Evolutionary conservation across 1,140 invertebrate species (phyloP).

Genomic region (Adoxophyes honmai): DNA sequence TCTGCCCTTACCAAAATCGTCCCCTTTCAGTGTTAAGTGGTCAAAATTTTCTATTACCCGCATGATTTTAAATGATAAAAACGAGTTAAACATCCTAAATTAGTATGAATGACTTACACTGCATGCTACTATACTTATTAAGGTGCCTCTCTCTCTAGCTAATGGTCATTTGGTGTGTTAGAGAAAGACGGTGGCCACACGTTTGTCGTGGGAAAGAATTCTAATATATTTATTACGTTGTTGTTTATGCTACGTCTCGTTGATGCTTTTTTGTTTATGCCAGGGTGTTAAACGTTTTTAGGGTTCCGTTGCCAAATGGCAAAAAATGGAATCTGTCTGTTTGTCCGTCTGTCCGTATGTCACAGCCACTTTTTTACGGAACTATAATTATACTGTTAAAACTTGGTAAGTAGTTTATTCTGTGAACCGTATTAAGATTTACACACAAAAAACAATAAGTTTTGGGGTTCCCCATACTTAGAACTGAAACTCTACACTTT

Average conservation of each 20-base stretch:
- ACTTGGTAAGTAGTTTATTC: too few species aligned
- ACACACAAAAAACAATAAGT: too few species aligned
- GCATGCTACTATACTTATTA: slow-evolving; percentile 9
- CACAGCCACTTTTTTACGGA: too few species aligned
- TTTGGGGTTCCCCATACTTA: too few species aligned
- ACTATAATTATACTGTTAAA: too few species aligned
- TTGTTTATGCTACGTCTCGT: slow-evolving; percentile 7
- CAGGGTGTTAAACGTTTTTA: not conserved
- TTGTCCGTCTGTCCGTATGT: too few species aligned
- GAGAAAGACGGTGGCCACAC: not conserved
- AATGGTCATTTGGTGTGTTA: not conserved
- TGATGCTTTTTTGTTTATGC: slow-evolving; percentile 7
- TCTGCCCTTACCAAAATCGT: not conserved
- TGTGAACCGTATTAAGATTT: too few species aligned
- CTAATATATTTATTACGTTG: not conserved
- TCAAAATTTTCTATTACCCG: slow-evolving; percentile 8
- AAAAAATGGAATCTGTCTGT: not conserved
- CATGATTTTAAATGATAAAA: slow-evolving; percentile 14
- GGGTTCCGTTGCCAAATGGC: too few species aligned
- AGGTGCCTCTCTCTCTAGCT: not conserved
- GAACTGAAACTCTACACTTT: too few species aligned
- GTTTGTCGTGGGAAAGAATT: slow-evolving; percentile 9
- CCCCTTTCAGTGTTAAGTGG: slow-evolving; percentile 6
- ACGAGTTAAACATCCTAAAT: slow-evolving; percentile 15
- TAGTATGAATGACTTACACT: slow-evolving; percentile 14